Percentiles rank a stretch among this genome's conserved stretches.
Evolutionary conservation across 2,113 vertebrate species (phyloP).

Genomic region (Rhinichthys klamathensis): DNA sequence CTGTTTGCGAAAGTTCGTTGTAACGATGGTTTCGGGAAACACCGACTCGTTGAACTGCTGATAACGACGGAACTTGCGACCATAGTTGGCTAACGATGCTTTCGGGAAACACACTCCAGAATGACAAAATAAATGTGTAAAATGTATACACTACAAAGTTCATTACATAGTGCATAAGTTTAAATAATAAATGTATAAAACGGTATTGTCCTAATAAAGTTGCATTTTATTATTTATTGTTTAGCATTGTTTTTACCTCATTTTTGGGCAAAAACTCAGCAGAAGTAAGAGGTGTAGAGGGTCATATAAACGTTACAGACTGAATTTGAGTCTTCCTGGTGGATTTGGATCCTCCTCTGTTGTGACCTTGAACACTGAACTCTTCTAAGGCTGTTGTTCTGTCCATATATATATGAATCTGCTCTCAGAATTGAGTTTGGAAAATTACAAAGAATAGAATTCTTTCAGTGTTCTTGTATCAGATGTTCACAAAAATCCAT

Average conservation of each 20-base stretch:
- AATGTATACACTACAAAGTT: no score
- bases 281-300: neutral
- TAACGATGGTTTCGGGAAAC: no score
- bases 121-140: no score
- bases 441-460: neutral
- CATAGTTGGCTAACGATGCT: no score
- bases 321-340: neutral
- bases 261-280: neutral
- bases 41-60: no score
- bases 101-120: no score
- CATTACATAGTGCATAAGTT: no score
- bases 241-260: neutral
- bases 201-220: no score
- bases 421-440: neutral
- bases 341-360: neutral
- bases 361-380: neutral
- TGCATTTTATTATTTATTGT: neutral
- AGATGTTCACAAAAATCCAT: neutral
- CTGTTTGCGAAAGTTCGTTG: no score
- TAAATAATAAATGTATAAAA: no score
- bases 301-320: neutral
- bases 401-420: neutral
- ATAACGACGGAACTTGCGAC: no score
- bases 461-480: neutral
- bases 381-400: neutral